Evolutionary conservation across 2,797 vertebrate genomes (phyloP).

Genomic region (Erpetoichthys calabaricus): DNA sequence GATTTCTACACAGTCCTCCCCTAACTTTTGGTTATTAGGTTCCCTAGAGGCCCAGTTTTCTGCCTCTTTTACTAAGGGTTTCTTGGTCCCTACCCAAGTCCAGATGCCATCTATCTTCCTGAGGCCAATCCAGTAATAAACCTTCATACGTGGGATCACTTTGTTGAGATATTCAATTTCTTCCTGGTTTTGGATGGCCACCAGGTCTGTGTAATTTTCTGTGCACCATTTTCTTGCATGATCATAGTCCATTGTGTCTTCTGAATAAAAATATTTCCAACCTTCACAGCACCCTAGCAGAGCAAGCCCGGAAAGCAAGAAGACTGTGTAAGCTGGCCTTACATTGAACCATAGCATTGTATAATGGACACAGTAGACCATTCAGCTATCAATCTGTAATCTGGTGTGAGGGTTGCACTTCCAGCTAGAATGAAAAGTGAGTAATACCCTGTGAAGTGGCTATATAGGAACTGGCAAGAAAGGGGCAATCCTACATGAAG

Average conservation of each 20-base stretch:
- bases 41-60: conserved; percentile 44
- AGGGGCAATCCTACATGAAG: too few species aligned
- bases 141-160: conserved; percentile 20
- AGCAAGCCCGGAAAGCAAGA: not conserved
- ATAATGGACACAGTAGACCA: too few species aligned
- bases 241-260: conserved; percentile 27
- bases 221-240: conserved; percentile 44
- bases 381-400: too few species aligned
- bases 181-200: conserved; percentile 53
- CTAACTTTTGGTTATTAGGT: conserved; percentile 38
- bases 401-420: too few species aligned
- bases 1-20: conserved; percentile 53
- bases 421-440: too few species aligned
- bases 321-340: not conserved
- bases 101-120: conserved; percentile 34
- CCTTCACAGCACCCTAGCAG: conserved; percentile 8
- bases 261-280: conserved; percentile 48
- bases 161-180: conserved; percentile 42
- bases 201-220: conserved; percentile 39
- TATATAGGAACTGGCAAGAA: too few species aligned
- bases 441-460: too few species aligned
- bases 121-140: conserved; percentile 58
- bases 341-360: too few species aligned
- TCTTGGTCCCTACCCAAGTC: conserved; percentile 50
- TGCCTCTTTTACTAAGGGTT: conserved; percentile 36